Conservation (phyloP, 2,888 invertebrate species). For the Drosophila pegasa region DNA sequence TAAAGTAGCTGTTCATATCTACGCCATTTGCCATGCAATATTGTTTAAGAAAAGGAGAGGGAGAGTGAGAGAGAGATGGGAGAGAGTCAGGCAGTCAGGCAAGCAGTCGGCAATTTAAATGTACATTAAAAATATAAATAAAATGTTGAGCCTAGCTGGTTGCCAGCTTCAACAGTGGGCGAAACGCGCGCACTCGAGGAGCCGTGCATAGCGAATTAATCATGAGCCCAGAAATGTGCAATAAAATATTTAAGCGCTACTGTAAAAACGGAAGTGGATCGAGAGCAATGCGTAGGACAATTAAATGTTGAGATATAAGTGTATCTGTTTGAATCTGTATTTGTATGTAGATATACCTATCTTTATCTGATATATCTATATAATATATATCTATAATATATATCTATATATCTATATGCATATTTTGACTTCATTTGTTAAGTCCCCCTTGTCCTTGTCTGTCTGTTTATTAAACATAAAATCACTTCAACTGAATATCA, state of each 20-base stretch:
- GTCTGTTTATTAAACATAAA: neutral
- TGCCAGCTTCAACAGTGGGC: neutral
- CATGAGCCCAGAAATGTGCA: conserved; percentile 59
- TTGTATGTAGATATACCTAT: neutral
- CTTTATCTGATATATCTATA: neutral
- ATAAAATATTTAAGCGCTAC: conserved; percentile 55
- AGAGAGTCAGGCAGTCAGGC: neutral
- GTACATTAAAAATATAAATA: conserved; percentile 64
- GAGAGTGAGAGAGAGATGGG: neutral
- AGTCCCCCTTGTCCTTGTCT: neutral
- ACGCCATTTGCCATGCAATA: conserved; percentile 71
- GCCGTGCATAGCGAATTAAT: conserved; percentile 58
- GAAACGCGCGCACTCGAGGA: neutral
- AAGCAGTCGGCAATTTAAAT: conserved; percentile 53
- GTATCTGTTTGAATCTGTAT: neutral
- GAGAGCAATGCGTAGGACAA: neutral
- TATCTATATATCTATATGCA: neutral
- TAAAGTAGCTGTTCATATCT: conserved; percentile 72
- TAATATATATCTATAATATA: neutral
- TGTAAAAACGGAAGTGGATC: conserved; percentile 12
- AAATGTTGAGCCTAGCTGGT: conserved; percentile 50
- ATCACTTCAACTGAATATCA: conserved; percentile 2
- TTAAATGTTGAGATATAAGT: no score
- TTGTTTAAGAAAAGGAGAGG: conserved; percentile 42
- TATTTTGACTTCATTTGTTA: neutral